Conservation (phyloP, 2,113 vertebrate species). For the Mastomys natalensis region DNA sequence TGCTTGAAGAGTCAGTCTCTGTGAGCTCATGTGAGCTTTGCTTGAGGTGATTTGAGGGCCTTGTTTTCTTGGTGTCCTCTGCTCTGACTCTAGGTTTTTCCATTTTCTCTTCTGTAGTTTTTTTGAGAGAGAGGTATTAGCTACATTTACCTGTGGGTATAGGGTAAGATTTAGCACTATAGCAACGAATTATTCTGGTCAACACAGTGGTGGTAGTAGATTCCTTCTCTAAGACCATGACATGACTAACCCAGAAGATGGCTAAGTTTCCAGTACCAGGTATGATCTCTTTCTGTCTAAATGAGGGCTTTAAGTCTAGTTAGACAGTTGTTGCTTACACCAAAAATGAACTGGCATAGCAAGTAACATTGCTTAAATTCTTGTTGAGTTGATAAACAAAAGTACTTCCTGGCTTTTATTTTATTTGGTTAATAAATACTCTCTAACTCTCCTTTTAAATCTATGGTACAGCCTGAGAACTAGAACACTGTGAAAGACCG, state of each 20-base stretch:
- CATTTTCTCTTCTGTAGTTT: background rate
- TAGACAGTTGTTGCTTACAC: background rate
- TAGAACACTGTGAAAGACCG: background rate
- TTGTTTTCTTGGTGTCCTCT: background rate
- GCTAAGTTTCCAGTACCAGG: background rate
- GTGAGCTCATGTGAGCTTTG: background rate
- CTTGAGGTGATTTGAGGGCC: background rate
- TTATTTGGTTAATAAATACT: constrained; percentile 36
- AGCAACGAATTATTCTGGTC: background rate
- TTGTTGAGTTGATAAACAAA: constrained; percentile 34
- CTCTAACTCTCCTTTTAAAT: background rate
- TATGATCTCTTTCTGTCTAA: too few relatives aligned
- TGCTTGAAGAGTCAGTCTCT: background rate
- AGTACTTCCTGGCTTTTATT: background rate
- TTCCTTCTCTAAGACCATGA: background rate
- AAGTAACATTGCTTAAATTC: background rate
- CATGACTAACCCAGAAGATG: background rate
- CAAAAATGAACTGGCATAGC: background rate
- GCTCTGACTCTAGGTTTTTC: background rate
- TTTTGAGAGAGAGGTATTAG: background rate
- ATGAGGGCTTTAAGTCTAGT: background rate
- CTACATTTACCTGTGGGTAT: background rate
- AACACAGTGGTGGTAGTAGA: background rate
- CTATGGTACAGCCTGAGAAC: background rate
- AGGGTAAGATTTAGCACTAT: background rate